A percentile compares a stretch with the other conserved stretches of the same genome.
Evolutionary conservation across 2,888 invertebrate species (phyloP).

Genomic region (Xanthorhoe spadicearia): DNA sequence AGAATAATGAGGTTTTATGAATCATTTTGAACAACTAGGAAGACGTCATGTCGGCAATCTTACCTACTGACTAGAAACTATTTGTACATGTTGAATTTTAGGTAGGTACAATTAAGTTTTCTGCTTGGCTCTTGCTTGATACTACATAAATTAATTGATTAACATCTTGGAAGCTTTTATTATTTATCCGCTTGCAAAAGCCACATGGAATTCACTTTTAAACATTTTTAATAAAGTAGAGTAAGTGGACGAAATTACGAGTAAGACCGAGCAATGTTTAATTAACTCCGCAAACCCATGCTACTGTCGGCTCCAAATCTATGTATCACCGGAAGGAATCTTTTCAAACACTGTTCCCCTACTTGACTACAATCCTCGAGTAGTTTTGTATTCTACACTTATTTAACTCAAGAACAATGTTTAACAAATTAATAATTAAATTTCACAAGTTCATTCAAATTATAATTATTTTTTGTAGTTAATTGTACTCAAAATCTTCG

Average conservation of each 20-base stretch:
- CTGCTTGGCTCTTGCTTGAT: not conserved
- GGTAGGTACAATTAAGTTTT: too few relatives aligned
- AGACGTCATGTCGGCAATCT: not conserved
- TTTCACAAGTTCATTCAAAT: too few relatives aligned
- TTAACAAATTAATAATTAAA: too few relatives aligned
- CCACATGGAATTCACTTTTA: slow-evolving; percentile 7
- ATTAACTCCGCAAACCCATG: slow-evolving; percentile 13
- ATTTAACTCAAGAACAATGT: not conserved
- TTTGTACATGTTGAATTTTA: too few relatives aligned
- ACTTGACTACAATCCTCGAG: not conserved
- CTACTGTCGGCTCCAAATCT: not conserved
- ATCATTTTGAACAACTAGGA: not conserved
- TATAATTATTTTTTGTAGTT: too few relatives aligned
- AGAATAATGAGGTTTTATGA: slow-evolving; percentile 1
- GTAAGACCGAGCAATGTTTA: not conserved
- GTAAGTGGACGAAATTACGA: slow-evolving; percentile 16
- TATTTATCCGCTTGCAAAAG: not conserved
- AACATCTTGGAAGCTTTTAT: not conserved
- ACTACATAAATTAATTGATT: not conserved
- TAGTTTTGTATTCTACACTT: not conserved
- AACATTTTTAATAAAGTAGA: slow-evolving; percentile 8
- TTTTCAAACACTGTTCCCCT: not conserved
- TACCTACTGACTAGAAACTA: not conserved
- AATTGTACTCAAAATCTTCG: too few relatives aligned
- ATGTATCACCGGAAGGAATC: not conserved